Evolutionary conservation across 2,797 vertebrate species (phyloP), one percentile per base, ranked within the genome.

Genomic region (Cygnus olor): DNA sequence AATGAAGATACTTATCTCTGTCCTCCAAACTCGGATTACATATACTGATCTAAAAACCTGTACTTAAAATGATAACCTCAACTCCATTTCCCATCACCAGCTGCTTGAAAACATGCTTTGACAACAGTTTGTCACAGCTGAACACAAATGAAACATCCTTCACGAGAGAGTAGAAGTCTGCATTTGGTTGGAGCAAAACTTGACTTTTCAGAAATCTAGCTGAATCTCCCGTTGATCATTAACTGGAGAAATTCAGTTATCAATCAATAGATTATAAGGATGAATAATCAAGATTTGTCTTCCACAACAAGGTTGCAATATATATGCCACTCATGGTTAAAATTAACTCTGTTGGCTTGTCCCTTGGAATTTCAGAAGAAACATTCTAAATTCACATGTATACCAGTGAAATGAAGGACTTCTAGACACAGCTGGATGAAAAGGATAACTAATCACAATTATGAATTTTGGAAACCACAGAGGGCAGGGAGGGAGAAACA

Each of bases 351-450:
- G n/a, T 56, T 34, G 30, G 25, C 32, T 34, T 9, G 3, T 28
- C 82, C 72, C 71, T 88, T 77, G 80, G 28, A 73, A 92, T 73
- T 87, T 63, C 81, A 88, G 53, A 91, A 72, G 53, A 94, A 95
- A 77, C 45, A 36, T 21, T 68, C 44, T 22, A 60, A 82, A 65
- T 86, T 84, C 61, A 49, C 6, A 24, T 32, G 47, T 14, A 38
- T n/a, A 89, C 8, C 53, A 79, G 61, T 30, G 91, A 89, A 93
- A 73, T 56, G 19, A 71, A 88, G 85, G 34, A 36, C 27, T 80
- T 66, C 63, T 51, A 72, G 58, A 71, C 24, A 65, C 25, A 78
- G 60, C 28, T 53, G 49, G 44, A 40, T 74, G 34, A 63, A 47
- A 63, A 74, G 24, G 57, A 14, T 69, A 74, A 72, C 36, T 83